Percentiles rank a stretch among this genome's conserved stretches.
These are phyloP conservation scores for Eurosta solidaginis DNA, from an alignment of 1,140 invertebrate species.

Conservation along the genomic window DNA sequence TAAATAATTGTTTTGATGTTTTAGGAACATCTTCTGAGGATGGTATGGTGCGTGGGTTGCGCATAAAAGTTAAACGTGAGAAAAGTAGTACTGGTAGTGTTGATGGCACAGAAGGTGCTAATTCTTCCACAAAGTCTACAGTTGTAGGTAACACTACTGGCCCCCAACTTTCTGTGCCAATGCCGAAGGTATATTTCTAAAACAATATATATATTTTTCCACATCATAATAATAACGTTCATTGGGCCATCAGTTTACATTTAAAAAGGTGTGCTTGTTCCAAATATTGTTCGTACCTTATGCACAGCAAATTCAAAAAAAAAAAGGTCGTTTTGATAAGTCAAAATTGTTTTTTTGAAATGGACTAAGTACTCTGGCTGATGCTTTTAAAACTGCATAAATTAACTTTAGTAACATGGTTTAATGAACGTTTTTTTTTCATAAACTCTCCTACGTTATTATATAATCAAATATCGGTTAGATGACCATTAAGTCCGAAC, in stretches of 20 bases:
- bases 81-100: slow-evolving; percentile 41
- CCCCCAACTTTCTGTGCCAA: neutral
- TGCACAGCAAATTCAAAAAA: too few species aligned
- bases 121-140: neutral
- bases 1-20: neutral
- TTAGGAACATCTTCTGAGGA: neutral
- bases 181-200: neutral
- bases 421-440: neutral
- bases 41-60: slow-evolving; percentile 24
- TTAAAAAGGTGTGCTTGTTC: too few species aligned
- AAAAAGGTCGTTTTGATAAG: too few species aligned
- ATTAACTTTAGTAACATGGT: too few species aligned
- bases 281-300: too few species aligned
- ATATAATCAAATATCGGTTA: neutral
- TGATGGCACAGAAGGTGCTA: neutral
- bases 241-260: too few species aligned
- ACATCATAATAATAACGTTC: too few species aligned
- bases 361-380: too few species aligned
- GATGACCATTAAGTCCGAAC: neutral
- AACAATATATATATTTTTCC: neutral
- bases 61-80: slow-evolving; percentile 49
- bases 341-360: too few species aligned
- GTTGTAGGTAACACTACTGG: neutral
- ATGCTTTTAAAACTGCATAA: too few species aligned
- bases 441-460: neutral